These are phyloP conservation scores for Aphelenchoides bicaudatus DNA, from an alignment of 2,888 invertebrate genomes.

Conservation along the genomic window DNA sequence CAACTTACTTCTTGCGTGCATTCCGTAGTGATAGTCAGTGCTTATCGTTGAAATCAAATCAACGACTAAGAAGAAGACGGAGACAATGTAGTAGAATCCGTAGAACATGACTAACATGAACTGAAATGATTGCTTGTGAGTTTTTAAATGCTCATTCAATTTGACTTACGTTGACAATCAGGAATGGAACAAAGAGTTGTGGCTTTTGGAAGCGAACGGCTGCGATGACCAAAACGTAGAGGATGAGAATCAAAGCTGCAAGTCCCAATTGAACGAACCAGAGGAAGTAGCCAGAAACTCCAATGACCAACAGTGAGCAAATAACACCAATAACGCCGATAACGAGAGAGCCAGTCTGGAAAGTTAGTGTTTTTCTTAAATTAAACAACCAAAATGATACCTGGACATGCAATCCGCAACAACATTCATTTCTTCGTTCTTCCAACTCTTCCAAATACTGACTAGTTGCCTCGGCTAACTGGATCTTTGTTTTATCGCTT, in stretches of 20 bases:
- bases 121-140: not conserved
- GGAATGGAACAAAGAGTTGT: slow-evolving; percentile 6
- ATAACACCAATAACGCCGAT: slow-evolving; percentile 10
- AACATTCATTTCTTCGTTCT: slow-evolving; percentile 5
- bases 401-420: slow-evolving; percentile 17
- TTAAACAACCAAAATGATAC: too few relatives aligned
- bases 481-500: not conserved
- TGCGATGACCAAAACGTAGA: slow-evolving; percentile 1
- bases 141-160: not conserved
- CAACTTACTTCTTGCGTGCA: slow-evolving; percentile 12
- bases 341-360: slow-evolving; percentile 8
- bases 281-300: not conserved
- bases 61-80: slow-evolving; percentile 4
- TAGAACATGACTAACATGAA: slow-evolving; percentile 11
- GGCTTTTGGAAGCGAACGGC: slow-evolving; percentile 4
- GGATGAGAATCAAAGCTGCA: not conserved
- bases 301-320: not conserved
- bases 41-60: slow-evolving; percentile 13
- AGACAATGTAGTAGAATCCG: slow-evolving; percentile 11
- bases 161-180: slow-evolving; percentile 3
- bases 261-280: slow-evolving; percentile 3
- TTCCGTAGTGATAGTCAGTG: not conserved
- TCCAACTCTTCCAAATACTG: slow-evolving; percentile 1
- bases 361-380: too few relatives aligned
- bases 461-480: not conserved